Conservation (phyloP, 2,797 vertebrate species). For the Cercopithecus petaurista region DNA sequence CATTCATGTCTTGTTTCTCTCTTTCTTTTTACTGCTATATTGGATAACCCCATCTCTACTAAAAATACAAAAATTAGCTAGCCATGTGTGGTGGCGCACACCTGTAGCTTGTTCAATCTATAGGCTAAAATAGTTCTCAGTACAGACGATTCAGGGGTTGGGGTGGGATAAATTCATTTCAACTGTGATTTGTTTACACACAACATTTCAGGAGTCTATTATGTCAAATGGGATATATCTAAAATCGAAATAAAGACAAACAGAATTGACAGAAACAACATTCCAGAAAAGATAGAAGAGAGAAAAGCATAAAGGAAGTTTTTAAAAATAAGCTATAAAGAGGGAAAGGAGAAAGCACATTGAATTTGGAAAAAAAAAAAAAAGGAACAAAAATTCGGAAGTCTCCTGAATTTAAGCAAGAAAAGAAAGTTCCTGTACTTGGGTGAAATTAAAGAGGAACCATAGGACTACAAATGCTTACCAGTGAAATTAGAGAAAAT, state of each 20-base stretch:
- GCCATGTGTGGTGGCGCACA: no score
- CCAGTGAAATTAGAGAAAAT: neutral
- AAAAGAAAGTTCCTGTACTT: neutral
- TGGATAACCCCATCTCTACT: neutral
- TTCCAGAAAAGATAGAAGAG: neutral
- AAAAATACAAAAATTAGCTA: no score
- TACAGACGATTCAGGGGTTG: neutral
- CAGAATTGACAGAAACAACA: neutral
- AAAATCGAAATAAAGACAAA: conserved; percentile 4
- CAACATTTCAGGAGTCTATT: neutral
- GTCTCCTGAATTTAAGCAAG: conserved; percentile 1
- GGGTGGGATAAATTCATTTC: neutral
- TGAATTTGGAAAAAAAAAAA: neutral
- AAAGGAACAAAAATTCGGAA: neutral
- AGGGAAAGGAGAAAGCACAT: neutral
- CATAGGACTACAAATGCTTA: neutral
- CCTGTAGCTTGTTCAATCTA: neutral
- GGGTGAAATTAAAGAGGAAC: neutral
- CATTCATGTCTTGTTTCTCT: neutral
- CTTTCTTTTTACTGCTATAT: neutral
- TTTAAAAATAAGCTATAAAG: neutral
- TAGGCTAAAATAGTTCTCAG: neutral
- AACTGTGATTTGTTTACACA: neutral
- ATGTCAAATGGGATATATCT: neutral
- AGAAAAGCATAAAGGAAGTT: neutral